Percentiles rank a stretch among this genome's conserved stretches.
phyloP scores from a whole-genome alignment of 2,113 vertebrate species.

The Melanotaenia duboulayi region DNA sequence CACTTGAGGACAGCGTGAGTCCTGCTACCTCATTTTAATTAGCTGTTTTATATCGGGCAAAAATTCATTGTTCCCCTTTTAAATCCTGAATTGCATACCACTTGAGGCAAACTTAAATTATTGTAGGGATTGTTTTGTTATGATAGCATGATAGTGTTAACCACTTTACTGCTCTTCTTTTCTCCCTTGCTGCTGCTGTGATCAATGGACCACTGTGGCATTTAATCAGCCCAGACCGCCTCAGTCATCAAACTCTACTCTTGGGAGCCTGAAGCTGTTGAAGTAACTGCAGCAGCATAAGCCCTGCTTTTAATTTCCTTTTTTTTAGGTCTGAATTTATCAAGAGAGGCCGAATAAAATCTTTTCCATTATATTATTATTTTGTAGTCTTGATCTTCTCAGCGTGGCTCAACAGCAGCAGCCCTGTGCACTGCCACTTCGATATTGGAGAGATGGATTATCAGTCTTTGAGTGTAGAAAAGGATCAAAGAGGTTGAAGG shows the following conservation, averaged over 20 bases:
- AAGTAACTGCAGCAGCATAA: slow-evolving; percentile 38
- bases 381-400: slow-evolving; percentile 53
- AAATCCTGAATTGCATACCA: slow-evolving; percentile 30
- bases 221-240: slow-evolving; percentile 71
- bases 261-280: slow-evolving; percentile 30
- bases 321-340: slow-evolving; percentile 55
- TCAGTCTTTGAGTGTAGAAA: slow-evolving; percentile 36
- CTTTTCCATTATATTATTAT: slow-evolving; percentile 52
- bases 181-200: slow-evolving; percentile 40
- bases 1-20: slow-evolving; percentile 33
- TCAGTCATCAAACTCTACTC: slow-evolving; percentile 62
- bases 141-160: slow-evolving; percentile 46
- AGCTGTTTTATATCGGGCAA: slow-evolving; percentile 22
- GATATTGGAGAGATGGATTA: slow-evolving; percentile 49
- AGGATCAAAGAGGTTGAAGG: slow-evolving; percentile 48
- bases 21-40: slow-evolving; percentile 41
- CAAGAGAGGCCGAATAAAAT: slow-evolving; percentile 49
- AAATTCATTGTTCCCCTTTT: slow-evolving; percentile 19
- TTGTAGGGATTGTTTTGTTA: slow-evolving; percentile 43
- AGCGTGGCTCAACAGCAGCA: slow-evolving; percentile 34
- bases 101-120: slow-evolving; percentile 29
- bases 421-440: slow-evolving; percentile 8
- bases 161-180: slow-evolving; percentile 45
- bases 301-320: slow-evolving; percentile 74
- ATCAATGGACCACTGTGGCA: slow-evolving; percentile 75